A percentile compares a stretch with the other conserved stretches of the same genome.
Evolutionary conservation across 37 sponge, comb jelly and placozoan genomes (phyloP).

Genomic region (Diacarnus erythraeanus): DNA sequence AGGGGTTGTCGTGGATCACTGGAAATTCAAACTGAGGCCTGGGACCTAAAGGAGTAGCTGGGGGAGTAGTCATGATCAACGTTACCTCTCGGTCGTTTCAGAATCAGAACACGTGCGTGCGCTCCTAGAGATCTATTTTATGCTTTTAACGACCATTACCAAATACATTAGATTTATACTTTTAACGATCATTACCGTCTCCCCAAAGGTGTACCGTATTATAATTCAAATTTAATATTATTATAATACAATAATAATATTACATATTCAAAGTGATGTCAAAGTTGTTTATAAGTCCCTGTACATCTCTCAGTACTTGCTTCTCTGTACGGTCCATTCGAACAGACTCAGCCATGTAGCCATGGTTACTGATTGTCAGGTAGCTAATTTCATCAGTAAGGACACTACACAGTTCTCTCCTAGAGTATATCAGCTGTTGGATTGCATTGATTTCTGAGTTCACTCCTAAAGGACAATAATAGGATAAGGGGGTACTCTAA

Average conservation of each 20-base stretch:
- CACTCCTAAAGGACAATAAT: slow-evolving; percentile 8
- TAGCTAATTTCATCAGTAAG: slow-evolving; percentile 54
- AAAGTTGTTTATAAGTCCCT: background rate
- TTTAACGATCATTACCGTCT: too few species aligned
- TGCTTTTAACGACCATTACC: background rate
- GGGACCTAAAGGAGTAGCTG: slow-evolving; percentile 1
- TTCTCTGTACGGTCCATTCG: slow-evolving; percentile 16
- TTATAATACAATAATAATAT: too few species aligned
- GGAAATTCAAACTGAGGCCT: slow-evolving; percentile 59
- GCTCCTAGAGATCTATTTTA: background rate
- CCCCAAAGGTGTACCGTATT: too few species aligned
- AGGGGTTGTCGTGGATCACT: slow-evolving; percentile 76
- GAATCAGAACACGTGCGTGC: too few species aligned
- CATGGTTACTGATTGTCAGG: slow-evolving; percentile 41
- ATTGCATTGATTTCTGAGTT: slow-evolving; percentile 22
- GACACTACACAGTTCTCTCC: slow-evolving; percentile 39
- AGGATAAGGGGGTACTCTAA: background rate
- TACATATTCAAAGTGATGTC: background rate
- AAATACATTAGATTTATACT: too few species aligned
- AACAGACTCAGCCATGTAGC: slow-evolving; percentile 51
- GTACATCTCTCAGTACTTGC: slow-evolving; percentile 38
- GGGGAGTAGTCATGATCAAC: background rate
- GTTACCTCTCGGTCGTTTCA: too few species aligned
- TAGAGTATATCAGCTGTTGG: slow-evolving; percentile 36
- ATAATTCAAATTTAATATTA: too few species aligned